A percentile compares a stretch with the other conserved stretches of the same genome.
Evolutionary conservation across 2,888 invertebrate species (phyloP).

Genomic region (Himalopsyche anomala): DNA sequence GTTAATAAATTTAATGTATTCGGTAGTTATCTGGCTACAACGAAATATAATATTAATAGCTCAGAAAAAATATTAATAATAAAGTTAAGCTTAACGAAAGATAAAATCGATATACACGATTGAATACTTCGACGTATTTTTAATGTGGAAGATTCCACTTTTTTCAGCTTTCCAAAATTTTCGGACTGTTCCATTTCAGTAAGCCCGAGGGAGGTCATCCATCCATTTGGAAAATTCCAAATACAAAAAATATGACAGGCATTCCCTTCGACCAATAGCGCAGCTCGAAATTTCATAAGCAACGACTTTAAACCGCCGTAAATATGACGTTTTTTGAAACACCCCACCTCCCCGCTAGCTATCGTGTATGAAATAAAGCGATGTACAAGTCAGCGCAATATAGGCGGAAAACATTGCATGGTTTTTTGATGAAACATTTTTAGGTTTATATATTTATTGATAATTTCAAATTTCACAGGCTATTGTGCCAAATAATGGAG

Average conservation of each 20-base stretch:
- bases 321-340: conserved; percentile 27
- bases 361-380: not conserved
- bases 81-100: too few species aligned
- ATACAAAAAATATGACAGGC: conserved; percentile 34
- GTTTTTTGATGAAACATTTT: not conserved
- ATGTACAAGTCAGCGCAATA: not conserved
- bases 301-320: conserved; percentile 26
- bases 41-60: too few species aligned
- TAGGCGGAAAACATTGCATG: not conserved
- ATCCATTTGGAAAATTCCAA: conserved; percentile 34
- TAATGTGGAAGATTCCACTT: not conserved
- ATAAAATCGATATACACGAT: not conserved
- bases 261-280: conserved; percentile 34
- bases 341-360: not conserved
- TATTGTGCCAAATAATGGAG: too few species aligned
- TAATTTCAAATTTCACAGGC: too few species aligned
- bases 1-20: too few species aligned
- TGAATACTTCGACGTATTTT: not conserved
- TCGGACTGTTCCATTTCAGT: conserved; percentile 30
- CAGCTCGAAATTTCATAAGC: conserved; percentile 34
- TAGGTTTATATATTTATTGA: too few species aligned
- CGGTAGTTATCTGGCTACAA: too few species aligned
- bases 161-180: conserved; percentile 16
- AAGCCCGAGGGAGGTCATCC: conserved; percentile 34
- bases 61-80: too few species aligned